Percentiles rank a stretch among this genome's conserved stretches.
phyloP scores from a whole-genome alignment of 2,113 vertebrate species.

The Semnopithecus entellus region DNA sequence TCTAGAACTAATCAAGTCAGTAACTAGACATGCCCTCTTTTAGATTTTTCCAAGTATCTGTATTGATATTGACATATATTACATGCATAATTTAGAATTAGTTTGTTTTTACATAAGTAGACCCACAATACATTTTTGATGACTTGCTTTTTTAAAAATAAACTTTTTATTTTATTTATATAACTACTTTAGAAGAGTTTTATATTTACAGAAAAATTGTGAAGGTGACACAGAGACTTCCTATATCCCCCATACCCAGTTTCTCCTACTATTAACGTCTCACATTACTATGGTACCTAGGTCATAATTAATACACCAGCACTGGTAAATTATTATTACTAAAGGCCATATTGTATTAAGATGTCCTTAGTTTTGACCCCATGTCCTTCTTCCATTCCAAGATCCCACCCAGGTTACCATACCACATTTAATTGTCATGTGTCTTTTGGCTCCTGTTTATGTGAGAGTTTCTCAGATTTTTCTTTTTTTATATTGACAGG shows the following conservation, averaged over 20 bases:
- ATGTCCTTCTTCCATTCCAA: not conserved
- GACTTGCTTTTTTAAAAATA: not conserved
- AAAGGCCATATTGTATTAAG: not conserved
- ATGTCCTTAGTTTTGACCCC: not conserved
- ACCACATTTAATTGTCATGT: not conserved
- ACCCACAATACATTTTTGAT: not conserved
- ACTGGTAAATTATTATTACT: not conserved
- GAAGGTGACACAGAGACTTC: too few species aligned
- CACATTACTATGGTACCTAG: not conserved
- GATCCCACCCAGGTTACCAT: not conserved
- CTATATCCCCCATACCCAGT: too few species aligned
- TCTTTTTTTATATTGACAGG: not conserved
- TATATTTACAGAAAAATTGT: too few species aligned
- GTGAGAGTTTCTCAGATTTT: not conserved
- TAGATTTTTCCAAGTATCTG: not conserved
- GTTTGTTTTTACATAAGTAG: not conserved
- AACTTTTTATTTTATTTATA: too few species aligned
- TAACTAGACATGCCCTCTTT: not conserved
- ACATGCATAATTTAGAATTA: not conserved
- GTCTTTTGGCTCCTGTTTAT: not conserved
- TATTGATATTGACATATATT: not conserved
- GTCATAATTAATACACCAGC: not conserved
- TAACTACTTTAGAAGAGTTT: too few species aligned
- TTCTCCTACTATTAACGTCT: not conserved
- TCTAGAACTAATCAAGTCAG: not conserved